A percentile compares a stretch with the other conserved stretches of the same genome.
Evolutionary conservation across 2,888 invertebrate genomes (phyloP).

Genomic region (Punctoribates punctum): DNA sequence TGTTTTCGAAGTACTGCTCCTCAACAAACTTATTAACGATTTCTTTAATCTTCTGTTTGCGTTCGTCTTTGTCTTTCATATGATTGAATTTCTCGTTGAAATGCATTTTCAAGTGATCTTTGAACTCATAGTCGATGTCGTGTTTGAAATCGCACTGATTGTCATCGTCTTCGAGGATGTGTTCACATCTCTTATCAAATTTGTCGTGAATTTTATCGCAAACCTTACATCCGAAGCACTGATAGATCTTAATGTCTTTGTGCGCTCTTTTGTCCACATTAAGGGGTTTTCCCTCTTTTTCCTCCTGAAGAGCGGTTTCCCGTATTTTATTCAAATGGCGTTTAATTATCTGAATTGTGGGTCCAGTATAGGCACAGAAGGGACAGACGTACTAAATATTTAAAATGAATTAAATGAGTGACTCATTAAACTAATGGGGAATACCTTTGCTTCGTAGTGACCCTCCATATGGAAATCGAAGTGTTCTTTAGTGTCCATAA

Average conservation of each 20-base stretch:
- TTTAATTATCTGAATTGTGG: slow-evolving; percentile 17
- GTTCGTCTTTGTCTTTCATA: slow-evolving; percentile 1
- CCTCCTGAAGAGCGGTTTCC: background rate
- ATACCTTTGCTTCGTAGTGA: slow-evolving; percentile 28
- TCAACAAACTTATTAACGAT: slow-evolving; percentile 18
- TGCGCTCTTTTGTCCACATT: background rate
- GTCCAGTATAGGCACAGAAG: slow-evolving; percentile 20
- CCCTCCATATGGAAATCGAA: slow-evolving; percentile 23
- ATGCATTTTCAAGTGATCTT: slow-evolving; percentile 26
- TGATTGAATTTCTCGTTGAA: background rate
- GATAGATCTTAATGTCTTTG: background rate
- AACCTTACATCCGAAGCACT: slow-evolving; percentile 20
- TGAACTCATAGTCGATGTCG: slow-evolving; percentile 23
- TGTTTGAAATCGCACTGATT: slow-evolving; percentile 14
- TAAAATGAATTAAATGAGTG: background rate
- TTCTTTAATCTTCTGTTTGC: background rate
- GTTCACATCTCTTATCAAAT: slow-evolving; percentile 1
- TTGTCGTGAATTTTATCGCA: slow-evolving; percentile 19
- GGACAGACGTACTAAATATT: slow-evolving; percentile 9
- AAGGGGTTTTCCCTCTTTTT: background rate
- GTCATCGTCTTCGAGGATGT: background rate
- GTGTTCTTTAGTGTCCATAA: slow-evolving; percentile 7
- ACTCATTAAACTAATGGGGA: background rate
- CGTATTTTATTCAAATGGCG: slow-evolving; percentile 1
- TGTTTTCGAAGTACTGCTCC: background rate